Conservation (phyloP, 2,888 invertebrate genomes). For the Leucophenga maculata region DNA sequence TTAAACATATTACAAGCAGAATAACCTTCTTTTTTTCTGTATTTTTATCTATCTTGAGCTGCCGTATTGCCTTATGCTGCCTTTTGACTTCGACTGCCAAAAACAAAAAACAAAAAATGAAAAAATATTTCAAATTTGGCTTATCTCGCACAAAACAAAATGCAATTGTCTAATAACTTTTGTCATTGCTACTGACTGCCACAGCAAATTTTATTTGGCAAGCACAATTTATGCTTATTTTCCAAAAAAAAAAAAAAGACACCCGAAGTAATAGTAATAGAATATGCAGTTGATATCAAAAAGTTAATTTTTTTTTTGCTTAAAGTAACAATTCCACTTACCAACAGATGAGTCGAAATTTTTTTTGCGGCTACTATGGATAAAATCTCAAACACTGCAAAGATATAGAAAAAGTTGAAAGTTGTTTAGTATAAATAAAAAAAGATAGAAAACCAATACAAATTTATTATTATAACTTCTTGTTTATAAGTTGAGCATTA, state of each 20-base stretch:
- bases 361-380: neutral
- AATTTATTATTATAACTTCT: neutral
- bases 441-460: neutral
- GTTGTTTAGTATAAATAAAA: neutral
- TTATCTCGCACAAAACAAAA: conserved; percentile 9
- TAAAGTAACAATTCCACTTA: neutral
- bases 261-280: no score
- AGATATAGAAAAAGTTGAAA: neutral
- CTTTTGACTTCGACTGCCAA: neutral
- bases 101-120: no score
- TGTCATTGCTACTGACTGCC: neutral
- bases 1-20: neutral
- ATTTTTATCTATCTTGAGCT: no score
- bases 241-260: no score
- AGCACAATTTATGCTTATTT: neutral
- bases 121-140: conserved; percentile 3
- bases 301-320: neutral
- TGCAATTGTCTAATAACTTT: conserved; percentile 8
- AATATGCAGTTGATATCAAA: neutral
- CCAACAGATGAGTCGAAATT: neutral
- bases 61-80: neutral
- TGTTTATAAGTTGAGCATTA: conserved; percentile 1
- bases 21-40: no score
- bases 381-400: neutral
- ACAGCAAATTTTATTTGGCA: neutral